Conservation (phyloP, 2,113 vertebrate genomes). For the Puffinus mauretanicus region DNA sequence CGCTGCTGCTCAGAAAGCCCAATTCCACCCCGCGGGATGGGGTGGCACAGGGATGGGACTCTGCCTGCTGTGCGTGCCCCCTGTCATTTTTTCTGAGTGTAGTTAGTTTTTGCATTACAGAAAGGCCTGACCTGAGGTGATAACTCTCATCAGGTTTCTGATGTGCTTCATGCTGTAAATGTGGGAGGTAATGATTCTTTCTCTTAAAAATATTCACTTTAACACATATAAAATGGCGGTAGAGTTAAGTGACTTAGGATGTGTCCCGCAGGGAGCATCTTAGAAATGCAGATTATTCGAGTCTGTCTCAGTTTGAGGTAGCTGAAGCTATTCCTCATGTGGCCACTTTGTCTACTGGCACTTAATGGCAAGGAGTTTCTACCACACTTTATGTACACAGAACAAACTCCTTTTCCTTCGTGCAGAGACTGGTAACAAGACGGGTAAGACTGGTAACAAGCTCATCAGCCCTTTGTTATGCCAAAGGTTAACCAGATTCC, state of each 20-base stretch:
- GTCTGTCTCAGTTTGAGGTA: neutral
- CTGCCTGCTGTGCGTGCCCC: neutral
- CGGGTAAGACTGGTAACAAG: neutral
- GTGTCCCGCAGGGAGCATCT: neutral
- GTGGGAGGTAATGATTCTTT: neutral
- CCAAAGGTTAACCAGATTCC: neutral
- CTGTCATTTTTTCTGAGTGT: neutral
- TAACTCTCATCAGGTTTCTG: neutral
- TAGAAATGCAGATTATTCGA: neutral
- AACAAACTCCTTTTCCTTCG: neutral
- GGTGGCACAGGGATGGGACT: neutral
- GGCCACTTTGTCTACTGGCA: neutral
- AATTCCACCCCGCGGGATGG: rapidly evolving
- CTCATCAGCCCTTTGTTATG: neutral
- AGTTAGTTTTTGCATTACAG: neutral
- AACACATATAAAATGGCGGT: neutral
- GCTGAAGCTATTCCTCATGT: neutral
- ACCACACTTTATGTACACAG: neutral
- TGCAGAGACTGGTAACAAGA: neutral
- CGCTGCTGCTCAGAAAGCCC: neutral
- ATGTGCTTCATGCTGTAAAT: neutral
- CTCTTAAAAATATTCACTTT: neutral
- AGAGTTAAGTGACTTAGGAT: neutral
- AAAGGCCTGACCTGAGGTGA: neutral
- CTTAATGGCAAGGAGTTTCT: neutral